Percentiles rank a stretch among this genome's conserved stretches.
Evolutionary conservation across 1,140 invertebrate genomes (phyloP).

Genomic region (Hermetia illucens): DNA sequence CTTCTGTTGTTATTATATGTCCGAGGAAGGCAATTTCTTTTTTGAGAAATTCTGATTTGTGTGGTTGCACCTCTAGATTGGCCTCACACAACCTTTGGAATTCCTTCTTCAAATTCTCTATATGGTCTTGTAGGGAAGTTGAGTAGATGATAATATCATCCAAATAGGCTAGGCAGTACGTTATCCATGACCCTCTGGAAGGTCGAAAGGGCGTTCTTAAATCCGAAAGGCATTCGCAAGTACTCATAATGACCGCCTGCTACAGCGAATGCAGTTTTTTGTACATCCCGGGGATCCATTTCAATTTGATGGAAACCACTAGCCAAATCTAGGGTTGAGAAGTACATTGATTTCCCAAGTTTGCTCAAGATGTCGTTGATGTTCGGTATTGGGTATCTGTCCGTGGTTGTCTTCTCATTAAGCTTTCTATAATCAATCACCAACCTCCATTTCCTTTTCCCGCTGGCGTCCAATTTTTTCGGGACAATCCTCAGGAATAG

Average conservation of each 20-base stretch:
- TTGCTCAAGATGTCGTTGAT: too few relatives aligned
- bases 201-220: slow-evolving; percentile 23
- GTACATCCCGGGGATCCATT: background rate
- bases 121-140: slow-evolving; percentile 15
- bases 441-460: slow-evolving; percentile 18
- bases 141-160: slow-evolving; percentile 19
- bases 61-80: slow-evolving; percentile 11
- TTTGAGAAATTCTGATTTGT: slow-evolving; percentile 15
- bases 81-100: slow-evolving; percentile 18
- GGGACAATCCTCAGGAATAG: slow-evolving; percentile 9
- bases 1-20: slow-evolving; percentile 8
- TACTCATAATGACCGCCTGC: background rate
- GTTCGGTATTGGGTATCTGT: slow-evolving; percentile 33
- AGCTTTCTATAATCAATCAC: slow-evolving; percentile 22
- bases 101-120: slow-evolving; percentile 15
- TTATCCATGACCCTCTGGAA: slow-evolving; percentile 31
- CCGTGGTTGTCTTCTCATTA: slow-evolving; percentile 19
- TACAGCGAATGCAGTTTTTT: slow-evolving; percentile 3
- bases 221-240: slow-evolving; percentile 21
- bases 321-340: slow-evolving; percentile 30
- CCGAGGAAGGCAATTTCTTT: slow-evolving; percentile 18
- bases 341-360: too few relatives aligned
- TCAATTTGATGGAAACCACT: slow-evolving; percentile 28
- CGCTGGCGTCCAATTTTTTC: slow-evolving; percentile 12
- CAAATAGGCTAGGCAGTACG: slow-evolving; percentile 18